A percentile compares a stretch with the other conserved stretches of the same genome.
These are phyloP conservation scores for Gonioctena quinquepunctata DNA, from an alignment of 1,140 invertebrate genomes.

Conservation along the genomic window DNA sequence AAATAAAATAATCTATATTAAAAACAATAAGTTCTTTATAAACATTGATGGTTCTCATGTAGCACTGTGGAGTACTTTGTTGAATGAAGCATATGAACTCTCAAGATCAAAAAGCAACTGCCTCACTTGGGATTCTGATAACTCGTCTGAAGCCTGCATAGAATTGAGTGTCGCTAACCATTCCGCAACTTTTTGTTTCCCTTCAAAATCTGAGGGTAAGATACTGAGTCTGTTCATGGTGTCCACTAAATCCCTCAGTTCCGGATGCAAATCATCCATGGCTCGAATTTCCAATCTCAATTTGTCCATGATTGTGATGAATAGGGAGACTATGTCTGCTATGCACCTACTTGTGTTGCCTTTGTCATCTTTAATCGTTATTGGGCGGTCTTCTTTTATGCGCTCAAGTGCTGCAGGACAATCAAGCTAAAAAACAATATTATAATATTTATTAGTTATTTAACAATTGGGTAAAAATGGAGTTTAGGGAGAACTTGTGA, in stretches of 20 bases:
- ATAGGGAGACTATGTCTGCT: conserved; percentile 97
- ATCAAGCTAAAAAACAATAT: conserved; percentile 69
- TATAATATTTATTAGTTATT: not conserved
- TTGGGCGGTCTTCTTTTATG: conserved; percentile 96
- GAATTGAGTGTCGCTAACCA: conserved; percentile 89
- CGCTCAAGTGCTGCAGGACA: conserved; percentile 96
- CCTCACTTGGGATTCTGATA: conserved; percentile 87
- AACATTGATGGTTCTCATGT: conserved; percentile 33
- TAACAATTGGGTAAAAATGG: too few species aligned
- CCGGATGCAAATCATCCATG: conserved; percentile 97
- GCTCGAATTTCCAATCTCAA: conserved; percentile 92
- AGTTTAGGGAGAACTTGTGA: too few species aligned
- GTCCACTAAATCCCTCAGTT: conserved; percentile 90
- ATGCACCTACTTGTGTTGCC: conserved; percentile 99
- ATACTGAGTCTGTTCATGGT: conserved; percentile 91
- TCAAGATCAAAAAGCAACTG: conserved; percentile 97
- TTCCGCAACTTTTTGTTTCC: conserved; percentile 84
- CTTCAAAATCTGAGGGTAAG: conserved; percentile 87
- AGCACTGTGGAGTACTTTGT: conserved; percentile 52
- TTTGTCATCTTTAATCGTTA: conserved; percentile 98
- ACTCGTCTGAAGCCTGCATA: conserved; percentile 96
- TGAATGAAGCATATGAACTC: conserved; percentile 56
- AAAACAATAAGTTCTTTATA: not conserved
- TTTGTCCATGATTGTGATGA: conserved; percentile 99
- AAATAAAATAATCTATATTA: too few species aligned